A percentile compares a stretch with the other conserved stretches of the same genome.
Evolutionary conservation across 2,797 vertebrate genomes (phyloP).

Genomic region (Setipinna tenuifilis): DNA sequence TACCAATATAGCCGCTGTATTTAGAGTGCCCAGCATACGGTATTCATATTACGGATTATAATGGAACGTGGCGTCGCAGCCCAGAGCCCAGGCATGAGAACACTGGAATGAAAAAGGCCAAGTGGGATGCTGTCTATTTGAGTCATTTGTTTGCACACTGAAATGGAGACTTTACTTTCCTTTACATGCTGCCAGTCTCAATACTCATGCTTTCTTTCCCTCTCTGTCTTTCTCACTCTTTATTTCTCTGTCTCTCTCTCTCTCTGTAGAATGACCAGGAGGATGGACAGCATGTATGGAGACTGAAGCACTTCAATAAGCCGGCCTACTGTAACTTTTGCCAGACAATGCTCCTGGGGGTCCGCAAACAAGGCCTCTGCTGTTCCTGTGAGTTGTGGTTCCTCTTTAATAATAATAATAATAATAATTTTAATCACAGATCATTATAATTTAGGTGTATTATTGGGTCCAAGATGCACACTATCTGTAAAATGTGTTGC

Average conservation of each 20-base stretch:
- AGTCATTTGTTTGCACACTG: neutral
- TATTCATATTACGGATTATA: conserved; percentile 12
- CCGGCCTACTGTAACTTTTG: conserved; percentile 96
- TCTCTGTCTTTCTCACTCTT: neutral
- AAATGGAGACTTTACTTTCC: neutral
- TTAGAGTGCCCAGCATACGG: conserved; percentile 12
- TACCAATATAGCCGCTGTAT: conserved; percentile 16
- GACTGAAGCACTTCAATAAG: conserved; percentile 96
- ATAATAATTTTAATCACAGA: too few species aligned
- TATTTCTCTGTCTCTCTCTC: neutral
- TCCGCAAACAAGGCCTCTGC: conserved; percentile 94
- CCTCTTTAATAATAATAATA: neutral
- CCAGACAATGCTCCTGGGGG: conserved; percentile 89
- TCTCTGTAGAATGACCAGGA: conserved; percentile 82
- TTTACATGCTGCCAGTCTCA: neutral
- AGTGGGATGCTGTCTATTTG: neutral
- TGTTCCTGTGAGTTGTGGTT: conserved; percentile 86
- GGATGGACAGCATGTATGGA: conserved; percentile 91
- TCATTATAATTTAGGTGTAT: neutral
- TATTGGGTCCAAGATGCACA: neutral
- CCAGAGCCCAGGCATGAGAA: neutral
- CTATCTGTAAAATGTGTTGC: neutral
- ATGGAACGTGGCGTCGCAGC: neutral
- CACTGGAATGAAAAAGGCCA: neutral
- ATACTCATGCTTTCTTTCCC: neutral